These are phyloP conservation scores for Papilio polytes DNA, from an alignment of 1,140 invertebrate genomes.

Conservation along the genomic window DNA sequence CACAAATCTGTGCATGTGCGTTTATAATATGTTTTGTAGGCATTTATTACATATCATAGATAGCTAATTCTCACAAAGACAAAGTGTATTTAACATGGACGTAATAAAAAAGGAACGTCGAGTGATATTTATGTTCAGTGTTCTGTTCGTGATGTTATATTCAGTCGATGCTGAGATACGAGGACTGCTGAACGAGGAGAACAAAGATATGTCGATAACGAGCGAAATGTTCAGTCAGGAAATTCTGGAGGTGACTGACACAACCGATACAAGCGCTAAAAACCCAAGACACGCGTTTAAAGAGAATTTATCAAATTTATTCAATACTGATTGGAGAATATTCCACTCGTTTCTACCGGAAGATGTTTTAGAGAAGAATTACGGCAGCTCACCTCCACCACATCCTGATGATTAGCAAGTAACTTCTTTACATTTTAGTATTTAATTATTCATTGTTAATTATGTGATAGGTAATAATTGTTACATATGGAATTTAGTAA, in stretches of 20 bases:
- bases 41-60: conserved; percentile 18
- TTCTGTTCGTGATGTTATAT: conserved; percentile 8
- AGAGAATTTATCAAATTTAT: neutral
- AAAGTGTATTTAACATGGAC: conserved; percentile 21
- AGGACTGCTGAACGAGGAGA: conserved; percentile 19
- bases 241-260: neutral
- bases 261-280: conserved; percentile 6
- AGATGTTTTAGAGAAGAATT: conserved; percentile 24
- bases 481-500: neutral
- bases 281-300: conserved; percentile 31
- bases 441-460: neutral
- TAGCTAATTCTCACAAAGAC: conserved; percentile 25
- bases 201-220: conserved; percentile 4
- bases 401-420: conserved; percentile 19
- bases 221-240: conserved; percentile 39
- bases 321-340: neutral
- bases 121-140: conserved; percentile 4
- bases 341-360: neutral
- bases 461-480: neutral
- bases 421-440: neutral
- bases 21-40: conserved; percentile 28
- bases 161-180: neutral
- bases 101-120: neutral
- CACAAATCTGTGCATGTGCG: conserved; percentile 34
- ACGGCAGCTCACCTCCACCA: conserved; percentile 5